Conservation (phyloP, 2,113 vertebrate species). For the Stomatorhinus ivindoensis region DNA sequence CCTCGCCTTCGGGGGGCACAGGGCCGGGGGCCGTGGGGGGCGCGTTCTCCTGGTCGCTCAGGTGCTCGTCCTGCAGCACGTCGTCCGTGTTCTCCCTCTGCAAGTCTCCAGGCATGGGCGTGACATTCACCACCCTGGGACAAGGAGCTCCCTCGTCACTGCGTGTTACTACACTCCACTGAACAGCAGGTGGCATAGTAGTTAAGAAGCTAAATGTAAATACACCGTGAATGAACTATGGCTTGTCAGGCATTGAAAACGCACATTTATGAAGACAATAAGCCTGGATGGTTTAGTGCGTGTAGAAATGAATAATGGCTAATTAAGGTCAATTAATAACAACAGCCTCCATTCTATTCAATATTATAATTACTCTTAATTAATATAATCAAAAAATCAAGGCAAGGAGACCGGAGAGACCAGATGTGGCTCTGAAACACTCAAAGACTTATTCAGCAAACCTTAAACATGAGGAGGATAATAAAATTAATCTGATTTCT, state of each 20-base stretch:
- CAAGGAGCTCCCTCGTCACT: background rate
- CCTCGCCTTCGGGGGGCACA: conserved; percentile 68
- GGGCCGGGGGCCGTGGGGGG: conserved; percentile 68
- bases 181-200: background rate
- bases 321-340: background rate
- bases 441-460: background rate
- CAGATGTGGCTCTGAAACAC: background rate
- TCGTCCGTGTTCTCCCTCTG: conserved; percentile 95
- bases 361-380: background rate
- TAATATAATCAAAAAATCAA: background rate
- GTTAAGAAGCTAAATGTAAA: background rate
- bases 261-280: background rate
- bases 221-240: background rate
- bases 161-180: background rate
- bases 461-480: background rate
- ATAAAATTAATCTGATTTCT: background rate
- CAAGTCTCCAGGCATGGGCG: conserved; percentile 77
- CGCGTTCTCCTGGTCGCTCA: conserved; percentile 96
- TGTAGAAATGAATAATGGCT: background rate
- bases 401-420: background rate
- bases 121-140: conserved; percentile 80
- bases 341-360: background rate
- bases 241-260: background rate
- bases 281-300: background rate
- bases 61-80: conserved; percentile 89